These are phyloP conservation scores for Phortica magna DNA, from an alignment of 2,888 invertebrate genomes.

Conservation along the genomic window DNA sequence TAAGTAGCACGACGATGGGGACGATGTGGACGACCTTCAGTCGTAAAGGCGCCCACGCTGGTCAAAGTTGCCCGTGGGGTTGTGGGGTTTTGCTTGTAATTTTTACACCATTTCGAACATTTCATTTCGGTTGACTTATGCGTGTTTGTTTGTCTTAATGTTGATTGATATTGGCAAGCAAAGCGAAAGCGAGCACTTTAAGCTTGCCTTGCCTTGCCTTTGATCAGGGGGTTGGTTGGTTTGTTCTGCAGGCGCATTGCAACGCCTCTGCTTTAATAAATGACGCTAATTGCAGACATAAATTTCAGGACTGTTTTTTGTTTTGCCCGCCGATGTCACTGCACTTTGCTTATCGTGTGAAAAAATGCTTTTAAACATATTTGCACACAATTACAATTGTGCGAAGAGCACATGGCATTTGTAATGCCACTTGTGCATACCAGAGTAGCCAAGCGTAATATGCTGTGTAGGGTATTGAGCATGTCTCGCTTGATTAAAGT, in stretches of 20 bases:
- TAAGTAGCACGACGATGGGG: conserved; percentile 31
- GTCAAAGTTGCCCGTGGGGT: not conserved
- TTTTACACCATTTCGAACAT: conserved; percentile 30
- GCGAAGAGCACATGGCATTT: not conserved
- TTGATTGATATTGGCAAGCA: conserved; percentile 60
- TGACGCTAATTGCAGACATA: conserved; percentile 65
- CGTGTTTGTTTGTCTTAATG: conserved; percentile 25
- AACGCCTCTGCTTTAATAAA: conserved; percentile 43
- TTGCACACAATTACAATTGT: conserved; percentile 19
- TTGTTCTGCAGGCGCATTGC: conserved; percentile 32
- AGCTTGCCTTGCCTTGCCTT: not conserved
- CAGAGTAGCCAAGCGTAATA: too few relatives aligned
- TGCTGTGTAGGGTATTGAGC: not conserved
- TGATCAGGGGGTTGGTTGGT: conserved; percentile 35
- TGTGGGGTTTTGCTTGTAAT: not conserved
- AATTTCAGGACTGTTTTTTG: conserved; percentile 54
- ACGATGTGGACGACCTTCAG: conserved; percentile 27
- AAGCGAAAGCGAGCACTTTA: not conserved
- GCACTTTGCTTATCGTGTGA: conserved; percentile 40
- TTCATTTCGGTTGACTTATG: conserved; percentile 26
- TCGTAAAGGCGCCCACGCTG: not conserved
- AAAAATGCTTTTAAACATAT: conserved; percentile 23
- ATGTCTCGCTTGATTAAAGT: not conserved
- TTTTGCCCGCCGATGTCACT: conserved; percentile 33
- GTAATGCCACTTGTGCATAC: not conserved